Evolutionary conservation across 2,888 invertebrate genomes (phyloP), one percentile per base, ranked within the genome.

Genomic region (Galerucella calmariensis): DNA sequence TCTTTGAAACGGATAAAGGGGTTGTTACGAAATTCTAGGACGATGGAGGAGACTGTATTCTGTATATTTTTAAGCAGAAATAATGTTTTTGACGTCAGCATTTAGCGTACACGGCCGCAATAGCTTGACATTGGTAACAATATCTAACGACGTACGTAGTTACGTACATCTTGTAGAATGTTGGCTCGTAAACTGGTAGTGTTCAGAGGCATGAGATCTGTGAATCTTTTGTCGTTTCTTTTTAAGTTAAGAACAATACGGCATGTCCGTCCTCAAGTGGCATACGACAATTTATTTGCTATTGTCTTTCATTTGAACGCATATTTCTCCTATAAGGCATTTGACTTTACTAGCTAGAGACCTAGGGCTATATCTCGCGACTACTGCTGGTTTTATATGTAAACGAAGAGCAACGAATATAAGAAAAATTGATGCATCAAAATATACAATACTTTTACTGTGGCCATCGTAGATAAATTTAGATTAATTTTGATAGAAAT

Each of bases 291-390:
- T 88, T 88, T 88, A 88, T 88, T 83, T 85, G 83, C 88, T 86
- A 88, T 88, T 88, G 88, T 88, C 87, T 88, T 87, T 86, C 87
- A 87, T 87, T 86, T 85, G 85, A 86, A 83, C 86, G 86, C 86
- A 87, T 87, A 87, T 87, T 86, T 86, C 86, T 86, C 84, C 83
- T 74, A 78, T 75, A 78, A 78, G 75, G 76, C 67, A 78, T 78
- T 78, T 74, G 63, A 67, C 65, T 53, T 71, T 74, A 73, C 75
- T 78, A 73, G 84, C 82, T 48, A 14, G 48, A 48, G 48, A 11
- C 3, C 11, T 58, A 11, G 20, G 10, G 27, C 59, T 83, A 84
- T 86, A 85, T 85, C 85, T 85, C 85, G 84, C 85, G 83, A 70
- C 76, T 78, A 73, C 75, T 75, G 73, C 72, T 69, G 53, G 53